Evolutionary conservation across 1,140 invertebrate species (phyloP), one percentile per base, ranked within the genome.

Genomic region (Caenorhabditis inopinata): DNA sequence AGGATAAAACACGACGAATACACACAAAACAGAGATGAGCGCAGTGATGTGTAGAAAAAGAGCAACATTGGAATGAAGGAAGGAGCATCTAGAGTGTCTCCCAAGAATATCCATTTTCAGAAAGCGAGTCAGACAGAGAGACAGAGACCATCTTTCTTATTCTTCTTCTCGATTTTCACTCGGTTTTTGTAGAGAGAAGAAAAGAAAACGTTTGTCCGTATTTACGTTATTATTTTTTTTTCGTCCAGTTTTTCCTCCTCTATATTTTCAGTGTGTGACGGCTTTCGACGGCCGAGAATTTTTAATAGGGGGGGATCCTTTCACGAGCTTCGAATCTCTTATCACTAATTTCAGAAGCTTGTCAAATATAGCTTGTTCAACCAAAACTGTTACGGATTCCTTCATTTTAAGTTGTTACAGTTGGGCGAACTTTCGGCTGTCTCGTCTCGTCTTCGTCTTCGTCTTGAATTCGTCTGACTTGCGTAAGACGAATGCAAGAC

Each of bases 71-170:
- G 14, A 42, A 42, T 42, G 14, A 14, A 42, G 38, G 38, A 42
- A 32, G 58, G 49, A 68, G 58, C 32, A 68, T 68, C 58, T 68
- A 68, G 38, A 68, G 58, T 68, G 58, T 68, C 58, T 68, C 58
- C 58, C 58, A 68, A 68, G 58, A 68, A 68, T 68, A 68, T 68
- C 58, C 58, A 68, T 68, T 68, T 68, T 68, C 58, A 68, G 58
- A 68, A 16, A 68, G n/a, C n/a, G n/a, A n/a, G n/a, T n/a, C n/a
- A n/a, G 58, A 58, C 3, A 35, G 5, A 42, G 38, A 42, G 38
- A 42, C 5, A 42, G 58, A 32, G 51, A 68, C 58, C 58, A 68
- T 68, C 58, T 68, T 68, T 68, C 58, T 68, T 68, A 29, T 68
- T 68, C 35, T 68, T 68, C 58, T 68, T 68, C 58, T 68, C 29